A percentile compares a stretch with the other conserved stretches of the same genome.
Conservation (phyloP, 2,888 invertebrate species). For the Liopterus haemorrhoidalis region DNA sequence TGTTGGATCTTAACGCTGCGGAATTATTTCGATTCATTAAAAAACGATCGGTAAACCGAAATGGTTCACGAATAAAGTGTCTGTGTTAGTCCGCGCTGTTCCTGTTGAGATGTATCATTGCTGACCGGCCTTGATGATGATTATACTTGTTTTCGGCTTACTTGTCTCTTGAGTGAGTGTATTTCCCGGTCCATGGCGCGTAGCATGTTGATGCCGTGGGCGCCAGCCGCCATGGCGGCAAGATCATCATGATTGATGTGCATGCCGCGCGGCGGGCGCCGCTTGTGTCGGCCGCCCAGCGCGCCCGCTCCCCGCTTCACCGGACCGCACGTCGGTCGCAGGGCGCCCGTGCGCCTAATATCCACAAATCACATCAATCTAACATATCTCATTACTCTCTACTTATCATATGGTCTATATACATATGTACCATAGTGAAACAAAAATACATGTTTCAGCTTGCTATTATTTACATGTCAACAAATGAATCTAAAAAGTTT, state of each 20-base stretch:
- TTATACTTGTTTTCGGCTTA: too few relatives aligned
- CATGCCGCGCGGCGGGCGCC: slow-evolving; percentile 93
- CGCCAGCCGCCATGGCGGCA: slow-evolving; percentile 74
- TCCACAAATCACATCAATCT: slow-evolving; percentile 35
- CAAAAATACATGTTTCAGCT: too few relatives aligned
- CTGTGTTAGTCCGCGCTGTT: too few relatives aligned
- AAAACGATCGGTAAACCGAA: too few relatives aligned
- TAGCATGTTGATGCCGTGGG: slow-evolving; percentile 76
- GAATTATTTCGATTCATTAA: too few relatives aligned
- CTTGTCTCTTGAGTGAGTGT: slow-evolving; percentile 91
- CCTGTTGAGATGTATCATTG: too few relatives aligned
- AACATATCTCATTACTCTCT: slow-evolving; percentile 40
- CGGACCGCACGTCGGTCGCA: slow-evolving; percentile 74
- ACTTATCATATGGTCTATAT: too few relatives aligned
- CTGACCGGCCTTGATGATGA: slow-evolving; percentile 19
- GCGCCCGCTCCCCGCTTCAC: slow-evolving; percentile 52
- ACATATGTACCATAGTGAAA: too few relatives aligned
- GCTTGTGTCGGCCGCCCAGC: slow-evolving; percentile 54
- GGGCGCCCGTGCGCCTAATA: slow-evolving; percentile 71
- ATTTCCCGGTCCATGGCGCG: slow-evolving; percentile 91
- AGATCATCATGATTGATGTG: slow-evolving; percentile 97
- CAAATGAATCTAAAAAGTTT: too few relatives aligned
- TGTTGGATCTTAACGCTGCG: too few relatives aligned
- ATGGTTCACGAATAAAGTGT: too few relatives aligned
- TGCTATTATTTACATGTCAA: too few relatives aligned